phyloP scores from a whole-genome alignment of 2,113 vertebrate species.

The Passer montanus region DNA sequence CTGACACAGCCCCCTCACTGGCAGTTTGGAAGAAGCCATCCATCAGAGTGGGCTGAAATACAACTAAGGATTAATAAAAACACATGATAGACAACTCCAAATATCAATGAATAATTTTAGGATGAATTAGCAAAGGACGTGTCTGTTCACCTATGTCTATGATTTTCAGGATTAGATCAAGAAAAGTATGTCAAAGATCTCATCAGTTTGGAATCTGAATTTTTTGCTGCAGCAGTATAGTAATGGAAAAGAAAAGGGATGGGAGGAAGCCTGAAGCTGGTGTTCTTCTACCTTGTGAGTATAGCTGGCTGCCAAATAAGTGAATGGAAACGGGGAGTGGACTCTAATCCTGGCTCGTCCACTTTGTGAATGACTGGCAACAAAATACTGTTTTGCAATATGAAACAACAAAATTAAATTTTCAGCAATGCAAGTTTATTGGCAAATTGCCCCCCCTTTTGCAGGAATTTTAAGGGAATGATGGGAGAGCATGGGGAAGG shows the following conservation, averaged over 20 bases:
- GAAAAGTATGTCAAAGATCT: background rate
- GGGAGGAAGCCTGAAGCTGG: background rate
- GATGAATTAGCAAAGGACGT: background rate
- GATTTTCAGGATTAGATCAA: background rate
- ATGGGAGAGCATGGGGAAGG: background rate
- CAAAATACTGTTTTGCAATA: background rate
- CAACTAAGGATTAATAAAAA: background rate
- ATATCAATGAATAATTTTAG: background rate
- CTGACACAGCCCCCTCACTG: background rate
- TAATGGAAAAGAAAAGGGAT: background rate
- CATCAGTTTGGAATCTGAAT: background rate
- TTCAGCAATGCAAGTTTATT: background rate
- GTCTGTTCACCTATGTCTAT: background rate
- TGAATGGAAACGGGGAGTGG: background rate
- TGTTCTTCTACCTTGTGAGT: background rate
- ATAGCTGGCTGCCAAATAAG: background rate
- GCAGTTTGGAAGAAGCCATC: background rate
- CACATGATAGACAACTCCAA: background rate
- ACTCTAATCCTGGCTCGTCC: background rate
- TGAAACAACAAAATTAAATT: background rate
- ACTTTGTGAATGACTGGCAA: background rate
- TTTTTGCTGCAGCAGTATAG: background rate
- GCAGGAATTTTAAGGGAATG: background rate
- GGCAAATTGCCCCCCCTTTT: accelerated
- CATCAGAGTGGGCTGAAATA: background rate